phyloP scores from a whole-genome alignment of 2,797 vertebrate genomes.

The Chaetophractus vellerosus region DNA sequence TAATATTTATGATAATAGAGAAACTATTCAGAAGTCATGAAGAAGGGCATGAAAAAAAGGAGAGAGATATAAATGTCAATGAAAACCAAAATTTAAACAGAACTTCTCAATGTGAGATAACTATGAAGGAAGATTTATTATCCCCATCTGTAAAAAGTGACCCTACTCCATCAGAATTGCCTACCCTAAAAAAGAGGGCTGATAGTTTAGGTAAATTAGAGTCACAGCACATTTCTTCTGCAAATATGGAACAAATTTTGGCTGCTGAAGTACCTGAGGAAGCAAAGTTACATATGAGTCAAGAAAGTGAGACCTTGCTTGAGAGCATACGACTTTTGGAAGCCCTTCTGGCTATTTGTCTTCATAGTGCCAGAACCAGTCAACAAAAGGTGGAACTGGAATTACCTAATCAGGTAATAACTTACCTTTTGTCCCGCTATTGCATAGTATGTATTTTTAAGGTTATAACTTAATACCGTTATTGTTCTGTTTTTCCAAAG shows the following conservation, averaged over 20 bases:
- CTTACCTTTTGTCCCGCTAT: not conserved
- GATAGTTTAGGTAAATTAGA: constrained; percentile 57
- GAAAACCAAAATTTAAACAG: constrained; percentile 73
- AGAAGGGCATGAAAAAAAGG: constrained; percentile 89
- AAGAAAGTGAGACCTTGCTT: constrained; percentile 93
- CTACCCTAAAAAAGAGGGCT: constrained; percentile 43
- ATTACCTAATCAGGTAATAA: constrained; percentile 93
- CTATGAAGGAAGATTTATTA: constrained; percentile 65
- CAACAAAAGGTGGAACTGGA: constrained; percentile 94
- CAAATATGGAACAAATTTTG: not conserved
- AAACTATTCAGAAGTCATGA: constrained; percentile 91
- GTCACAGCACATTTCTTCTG: constrained; percentile 59
- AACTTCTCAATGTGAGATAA: constrained; percentile 54
- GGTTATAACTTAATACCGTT: not conserved
- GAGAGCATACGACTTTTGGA: constrained; percentile 96
- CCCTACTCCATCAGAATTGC: not conserved
- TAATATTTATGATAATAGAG: constrained; percentile 96
- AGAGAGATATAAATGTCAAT: constrained; percentile 87
- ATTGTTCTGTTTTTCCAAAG: constrained; percentile 18
- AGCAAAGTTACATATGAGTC: constrained; percentile 76
- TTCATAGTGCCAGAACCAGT: constrained; percentile 93
- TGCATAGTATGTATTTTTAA: not conserved
- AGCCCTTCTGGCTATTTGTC: constrained; percentile 96
- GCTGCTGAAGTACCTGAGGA: constrained; percentile 64
- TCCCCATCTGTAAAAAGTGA: constrained; percentile 67